A percentile compares a stretch with the other conserved stretches of the same genome.
Evolutionary conservation across 2,113 vertebrate species (phyloP).

Genomic region (Erpornis zantholeuca): DNA sequence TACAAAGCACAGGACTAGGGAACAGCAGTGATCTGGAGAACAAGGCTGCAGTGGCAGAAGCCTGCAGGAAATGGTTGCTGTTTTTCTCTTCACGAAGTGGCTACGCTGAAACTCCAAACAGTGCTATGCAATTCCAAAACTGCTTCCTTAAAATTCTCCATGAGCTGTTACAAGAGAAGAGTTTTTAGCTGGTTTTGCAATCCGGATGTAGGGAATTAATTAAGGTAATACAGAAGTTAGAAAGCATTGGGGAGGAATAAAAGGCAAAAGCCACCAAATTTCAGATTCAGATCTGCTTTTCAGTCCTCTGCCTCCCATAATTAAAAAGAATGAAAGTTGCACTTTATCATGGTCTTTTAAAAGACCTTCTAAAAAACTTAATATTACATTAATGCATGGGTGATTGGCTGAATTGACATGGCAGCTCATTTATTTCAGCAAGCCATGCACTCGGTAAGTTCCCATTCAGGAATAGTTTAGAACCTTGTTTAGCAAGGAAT

Average conservation of each 20-base stretch:
- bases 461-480: not conserved
- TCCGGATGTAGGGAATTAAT: not conserved
- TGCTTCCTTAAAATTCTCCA: not conserved
- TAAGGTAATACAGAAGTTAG: not conserved
- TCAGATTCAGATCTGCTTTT: not conserved
- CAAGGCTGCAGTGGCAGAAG: not conserved
- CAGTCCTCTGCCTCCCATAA: not conserved
- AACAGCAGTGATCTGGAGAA: not conserved
- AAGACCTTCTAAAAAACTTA: not conserved
- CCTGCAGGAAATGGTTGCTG: not conserved
- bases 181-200: not conserved
- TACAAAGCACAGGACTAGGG: not conserved
- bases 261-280: not conserved
- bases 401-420: not conserved
- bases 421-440: not conserved
- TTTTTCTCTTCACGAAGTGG: not conserved
- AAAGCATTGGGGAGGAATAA: not conserved
- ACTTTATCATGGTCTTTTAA: not conserved
- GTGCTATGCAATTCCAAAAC: not conserved
- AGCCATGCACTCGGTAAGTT: not conserved
- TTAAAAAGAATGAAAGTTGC: not conserved
- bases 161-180: not conserved
- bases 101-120: not conserved
- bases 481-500: not conserved
- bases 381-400: not conserved